Evolutionary conservation across 2,797 vertebrate species (phyloP).

Genomic region (Erethizon dorsatum): DNA sequence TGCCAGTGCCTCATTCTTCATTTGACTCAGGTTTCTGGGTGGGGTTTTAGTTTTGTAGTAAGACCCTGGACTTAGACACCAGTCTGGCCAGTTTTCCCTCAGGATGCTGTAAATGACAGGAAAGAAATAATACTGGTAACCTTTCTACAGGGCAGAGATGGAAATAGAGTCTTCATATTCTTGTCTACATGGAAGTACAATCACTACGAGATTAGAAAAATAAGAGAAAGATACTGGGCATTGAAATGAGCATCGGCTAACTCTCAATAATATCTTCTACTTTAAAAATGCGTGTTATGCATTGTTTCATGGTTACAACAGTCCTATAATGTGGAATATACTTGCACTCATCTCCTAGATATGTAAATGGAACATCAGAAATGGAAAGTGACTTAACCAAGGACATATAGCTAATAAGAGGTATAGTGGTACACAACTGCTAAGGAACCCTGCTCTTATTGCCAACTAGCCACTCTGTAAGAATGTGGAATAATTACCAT

Average conservation of each 20-base stretch:
- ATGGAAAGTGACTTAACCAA: not conserved
- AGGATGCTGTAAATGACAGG: constrained; percentile 70
- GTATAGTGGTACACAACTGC: no score
- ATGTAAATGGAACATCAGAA: not conserved
- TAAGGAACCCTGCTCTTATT: not conserved
- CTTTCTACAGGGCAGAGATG: constrained; percentile 65
- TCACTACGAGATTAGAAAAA: not conserved
- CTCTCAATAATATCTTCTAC: not conserved
- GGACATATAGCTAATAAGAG: not conserved
- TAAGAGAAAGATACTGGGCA: not conserved
- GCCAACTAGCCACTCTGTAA: not conserved
- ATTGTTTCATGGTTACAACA: not conserved
- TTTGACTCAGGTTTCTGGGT: constrained; percentile 88
- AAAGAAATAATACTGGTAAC: constrained; percentile 18
- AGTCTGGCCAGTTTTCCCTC: constrained; percentile 79
- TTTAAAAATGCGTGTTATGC: not conserved
- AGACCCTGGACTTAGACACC: constrained; percentile 82
- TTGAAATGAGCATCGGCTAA: not conserved
- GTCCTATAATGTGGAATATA: not conserved
- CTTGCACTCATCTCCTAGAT: constrained; percentile 15
- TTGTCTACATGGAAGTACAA: not conserved
- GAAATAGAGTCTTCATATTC: not conserved
- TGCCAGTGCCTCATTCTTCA: constrained; percentile 85
- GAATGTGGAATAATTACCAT: not conserved
- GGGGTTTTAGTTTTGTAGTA: constrained; percentile 84